These are phyloP conservation scores for Centropus bengalensis DNA, from an alignment of 2,113 vertebrate genomes.

Conservation along the genomic window DNA sequence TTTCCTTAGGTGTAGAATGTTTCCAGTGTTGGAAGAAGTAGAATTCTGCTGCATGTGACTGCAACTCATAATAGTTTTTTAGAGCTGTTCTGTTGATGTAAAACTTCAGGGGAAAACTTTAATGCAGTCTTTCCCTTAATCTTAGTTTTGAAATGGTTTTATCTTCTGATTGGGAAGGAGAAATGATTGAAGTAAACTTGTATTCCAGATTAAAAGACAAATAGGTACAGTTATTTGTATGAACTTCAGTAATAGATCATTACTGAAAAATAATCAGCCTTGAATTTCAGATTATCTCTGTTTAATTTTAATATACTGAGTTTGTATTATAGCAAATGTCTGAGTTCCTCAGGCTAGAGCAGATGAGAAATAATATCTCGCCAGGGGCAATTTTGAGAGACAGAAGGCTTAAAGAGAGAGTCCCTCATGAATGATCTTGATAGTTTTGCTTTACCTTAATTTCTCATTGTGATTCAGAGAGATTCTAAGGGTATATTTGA, in stretches of 20 bases:
- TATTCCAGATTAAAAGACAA: background rate
- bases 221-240: background rate
- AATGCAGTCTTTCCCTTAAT: background rate
- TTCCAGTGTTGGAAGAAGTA: background rate
- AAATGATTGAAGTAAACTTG: background rate
- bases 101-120: background rate
- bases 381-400: background rate
- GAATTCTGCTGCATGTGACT: background rate
- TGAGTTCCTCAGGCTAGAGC: background rate
- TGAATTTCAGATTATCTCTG: background rate
- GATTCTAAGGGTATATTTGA: background rate
- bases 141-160: background rate
- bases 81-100: background rate
- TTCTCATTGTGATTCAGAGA: conserved; percentile 4
- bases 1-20: background rate
- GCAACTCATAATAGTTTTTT: background rate
- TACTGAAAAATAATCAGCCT: background rate
- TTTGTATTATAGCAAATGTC: background rate
- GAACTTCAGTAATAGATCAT: background rate
- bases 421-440: background rate
- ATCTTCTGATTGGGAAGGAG: background rate
- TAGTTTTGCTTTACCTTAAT: background rate
- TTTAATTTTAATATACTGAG: background rate
- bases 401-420: background rate
- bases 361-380: background rate